Percentiles rank a stretch among this genome's conserved stretches.
These are phyloP conservation scores for Petrolisthes manimaculis DNA, from an alignment of 2,888 invertebrate species.

Conservation along the genomic window DNA sequence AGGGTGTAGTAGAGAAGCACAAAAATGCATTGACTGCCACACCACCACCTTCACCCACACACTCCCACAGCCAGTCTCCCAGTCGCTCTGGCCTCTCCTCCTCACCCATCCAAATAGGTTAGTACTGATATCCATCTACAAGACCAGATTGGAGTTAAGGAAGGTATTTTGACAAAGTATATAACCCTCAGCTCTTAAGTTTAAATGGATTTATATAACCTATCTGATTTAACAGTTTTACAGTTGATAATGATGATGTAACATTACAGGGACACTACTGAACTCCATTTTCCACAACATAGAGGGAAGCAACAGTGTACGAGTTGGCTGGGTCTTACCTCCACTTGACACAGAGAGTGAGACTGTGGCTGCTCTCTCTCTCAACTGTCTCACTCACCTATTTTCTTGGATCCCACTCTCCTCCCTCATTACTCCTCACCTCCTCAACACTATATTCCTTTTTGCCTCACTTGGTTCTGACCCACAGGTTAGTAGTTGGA, in stretches of 20 bases:
- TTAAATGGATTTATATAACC: too few relatives aligned
- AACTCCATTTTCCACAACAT: constrained; percentile 71
- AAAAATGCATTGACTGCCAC: constrained; percentile 75
- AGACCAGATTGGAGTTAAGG: too few relatives aligned
- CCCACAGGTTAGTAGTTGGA: constrained; percentile 73
- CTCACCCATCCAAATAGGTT: constrained; percentile 52
- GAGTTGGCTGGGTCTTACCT: constrained; percentile 67
- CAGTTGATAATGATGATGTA: too few relatives aligned
- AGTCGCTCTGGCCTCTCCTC: constrained; percentile 65
- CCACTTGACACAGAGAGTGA: constrained; percentile 71
- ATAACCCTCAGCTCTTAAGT: too few relatives aligned
- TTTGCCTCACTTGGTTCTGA: constrained; percentile 78
- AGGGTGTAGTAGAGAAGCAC: constrained; percentile 72
- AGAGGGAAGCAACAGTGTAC: constrained; percentile 65
- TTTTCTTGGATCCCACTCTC: constrained; percentile 77
- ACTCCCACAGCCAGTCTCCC: constrained; percentile 68
- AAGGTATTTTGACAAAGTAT: too few relatives aligned
- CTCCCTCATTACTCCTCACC: constrained; percentile 77
- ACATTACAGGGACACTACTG: constrained; percentile 68
- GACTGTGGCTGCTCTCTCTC: constrained; percentile 71
- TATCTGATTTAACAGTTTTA: too few relatives aligned
- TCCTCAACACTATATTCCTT: constrained; percentile 79
- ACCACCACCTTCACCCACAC: constrained; percentile 78
- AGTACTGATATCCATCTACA: background rate
- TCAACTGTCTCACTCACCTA: constrained; percentile 75